These are phyloP conservation scores for Philopedon plagiatum DNA, from an alignment of 2,888 invertebrate species.

Conservation along the genomic window DNA sequence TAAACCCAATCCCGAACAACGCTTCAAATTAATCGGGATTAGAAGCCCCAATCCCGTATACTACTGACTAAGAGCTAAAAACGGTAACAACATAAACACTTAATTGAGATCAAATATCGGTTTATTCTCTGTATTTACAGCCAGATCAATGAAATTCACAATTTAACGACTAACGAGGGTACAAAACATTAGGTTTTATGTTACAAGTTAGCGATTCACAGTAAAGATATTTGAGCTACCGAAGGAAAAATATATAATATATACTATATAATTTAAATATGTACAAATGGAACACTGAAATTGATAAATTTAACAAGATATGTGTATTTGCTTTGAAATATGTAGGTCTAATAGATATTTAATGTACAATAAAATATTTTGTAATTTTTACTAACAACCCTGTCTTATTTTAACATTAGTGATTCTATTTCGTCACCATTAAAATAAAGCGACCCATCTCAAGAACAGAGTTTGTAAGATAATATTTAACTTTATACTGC, in stretches of 20 bases:
- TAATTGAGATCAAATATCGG: constrained; percentile 9
- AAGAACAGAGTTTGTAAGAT: too few relatives aligned
- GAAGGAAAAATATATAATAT: constrained; percentile 41
- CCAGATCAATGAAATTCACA: constrained; percentile 41
- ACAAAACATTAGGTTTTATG: constrained; percentile 61
- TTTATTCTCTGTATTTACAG: constrained; percentile 39
- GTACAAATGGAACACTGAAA: constrained; percentile 46
- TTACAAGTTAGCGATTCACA: constrained; percentile 34
- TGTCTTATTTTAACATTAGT: constrained; percentile 24
- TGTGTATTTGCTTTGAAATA: constrained; percentile 48
- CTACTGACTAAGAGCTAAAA: too few relatives aligned
- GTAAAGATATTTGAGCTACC: constrained; percentile 37
- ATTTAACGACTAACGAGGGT: constrained; percentile 58
- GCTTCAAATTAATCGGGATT: too few relatives aligned
- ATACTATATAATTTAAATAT: constrained; percentile 40
- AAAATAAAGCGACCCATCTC: too few relatives aligned
- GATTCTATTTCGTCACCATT: too few relatives aligned
- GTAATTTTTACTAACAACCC: constrained; percentile 25
- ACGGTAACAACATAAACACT: neutral
- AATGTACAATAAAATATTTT: constrained; percentile 21
- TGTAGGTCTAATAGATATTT: constrained; percentile 34
- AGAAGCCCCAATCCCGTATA: too few relatives aligned
- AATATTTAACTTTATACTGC: too few relatives aligned
- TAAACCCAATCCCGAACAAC: too few relatives aligned
- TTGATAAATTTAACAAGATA: constrained; percentile 54